phyloP scores from a whole-genome alignment of 2,888 invertebrate genomes.

The Crocallis elinguaria region DNA sequence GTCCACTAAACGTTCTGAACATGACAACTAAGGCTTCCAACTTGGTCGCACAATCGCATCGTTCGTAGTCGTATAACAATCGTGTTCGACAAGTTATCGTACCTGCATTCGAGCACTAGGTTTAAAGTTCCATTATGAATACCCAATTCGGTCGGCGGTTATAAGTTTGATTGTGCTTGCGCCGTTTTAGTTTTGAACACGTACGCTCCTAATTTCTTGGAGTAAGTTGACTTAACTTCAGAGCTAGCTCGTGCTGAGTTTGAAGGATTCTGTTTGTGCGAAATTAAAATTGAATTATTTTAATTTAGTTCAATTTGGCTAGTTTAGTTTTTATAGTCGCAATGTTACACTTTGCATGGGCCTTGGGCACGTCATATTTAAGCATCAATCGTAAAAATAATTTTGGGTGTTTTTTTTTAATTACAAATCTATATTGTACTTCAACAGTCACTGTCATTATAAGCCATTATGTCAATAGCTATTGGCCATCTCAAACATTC shows the following conservation, averaged over 20 bases:
- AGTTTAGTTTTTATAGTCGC: too few species aligned
- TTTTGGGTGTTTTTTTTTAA: too few species aligned
- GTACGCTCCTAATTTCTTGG: constrained; percentile 29
- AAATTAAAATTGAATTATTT: constrained; percentile 11
- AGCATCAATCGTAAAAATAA: too few species aligned
- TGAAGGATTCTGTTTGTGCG: constrained; percentile 16
- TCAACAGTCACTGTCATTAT: too few species aligned
- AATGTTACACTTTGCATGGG: too few species aligned
- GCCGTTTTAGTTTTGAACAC: constrained; percentile 29
- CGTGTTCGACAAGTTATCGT: constrained; percentile 16
- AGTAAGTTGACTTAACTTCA: constrained; percentile 15
- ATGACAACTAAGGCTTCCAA: constrained; percentile 11
- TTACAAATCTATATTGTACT: too few species aligned
- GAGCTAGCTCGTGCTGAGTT: constrained; percentile 11
- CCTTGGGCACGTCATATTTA: too few species aligned
- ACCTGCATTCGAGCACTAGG: constrained; percentile 19
- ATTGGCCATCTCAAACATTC: too few species aligned
- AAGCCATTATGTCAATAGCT: too few species aligned
- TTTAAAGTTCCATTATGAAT: constrained; percentile 23
- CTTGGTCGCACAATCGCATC: constrained; percentile 13
- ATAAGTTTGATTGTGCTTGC: constrained; percentile 23
- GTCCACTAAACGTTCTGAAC: constrained; percentile 14
- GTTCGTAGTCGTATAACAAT: constrained; percentile 4
- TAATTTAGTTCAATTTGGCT: neutral
- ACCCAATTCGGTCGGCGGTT: constrained; percentile 9